Evolutionary conservation across 2,888 invertebrate genomes (phyloP), one percentile per base, ranked within the genome.

Genomic region (Drosophila meridiana): DNA sequence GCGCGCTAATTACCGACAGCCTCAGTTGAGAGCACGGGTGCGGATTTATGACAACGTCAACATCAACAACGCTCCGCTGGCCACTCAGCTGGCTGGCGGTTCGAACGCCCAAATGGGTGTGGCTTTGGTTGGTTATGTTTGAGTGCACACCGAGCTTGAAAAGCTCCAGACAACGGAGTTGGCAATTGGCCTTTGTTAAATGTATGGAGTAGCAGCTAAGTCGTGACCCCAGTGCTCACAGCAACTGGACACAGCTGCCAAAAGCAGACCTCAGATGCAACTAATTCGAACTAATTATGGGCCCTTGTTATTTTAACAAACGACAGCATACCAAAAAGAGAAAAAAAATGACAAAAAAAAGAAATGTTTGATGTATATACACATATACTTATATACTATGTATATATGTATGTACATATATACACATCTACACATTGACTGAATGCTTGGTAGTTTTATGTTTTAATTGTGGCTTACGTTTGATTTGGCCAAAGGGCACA

Each of bases 401-500:
- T 20, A 20, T 0, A 20, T 20, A 87, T 85, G 71, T 85, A 70
- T 30, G 70, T 30, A 68, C 50, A 67, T 42, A 65, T 38, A 38
- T 3, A 52, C 8, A 58, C 40, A 56, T 11, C 47, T 32, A 20
- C 13, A 52, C 52, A 20, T 34, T 55, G 69, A 68, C 57, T 56
- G 45, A 75, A 76, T 67, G 69, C 57, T 66, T 65, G 70, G 73
- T 69, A 86, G 83, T 86, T 84, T 84, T 80, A 84, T 88, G 88
- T 83, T 84, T 84, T 88, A 84, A 84, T 84, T 84, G 84, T 88
- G 88, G 88, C 88, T 88, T 88, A 83, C 84, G 83, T 84, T 84
- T 84, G 88, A 84, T 84, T 84, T 84, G 86, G 78, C 84, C 84
- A 86, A 74, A 69, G 81, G 84, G 88, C 83, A 66, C 71, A 85